Conservation (phyloP, 2,113 vertebrate genomes). For the Isichthys henryi region DNA sequence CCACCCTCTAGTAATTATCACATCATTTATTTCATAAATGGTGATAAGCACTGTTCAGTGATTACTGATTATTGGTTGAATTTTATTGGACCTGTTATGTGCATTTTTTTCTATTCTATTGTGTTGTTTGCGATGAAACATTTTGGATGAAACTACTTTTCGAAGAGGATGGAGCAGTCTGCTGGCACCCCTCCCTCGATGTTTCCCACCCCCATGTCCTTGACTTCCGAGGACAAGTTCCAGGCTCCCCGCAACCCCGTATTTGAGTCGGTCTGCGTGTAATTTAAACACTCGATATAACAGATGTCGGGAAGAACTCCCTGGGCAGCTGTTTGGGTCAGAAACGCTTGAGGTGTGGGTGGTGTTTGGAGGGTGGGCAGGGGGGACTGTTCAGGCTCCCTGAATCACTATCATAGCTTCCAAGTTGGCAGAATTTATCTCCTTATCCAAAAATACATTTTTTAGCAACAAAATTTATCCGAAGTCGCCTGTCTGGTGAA, state of each 20-base stretch:
- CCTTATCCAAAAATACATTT: neutral
- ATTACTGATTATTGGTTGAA: neutral
- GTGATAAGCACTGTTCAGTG: neutral
- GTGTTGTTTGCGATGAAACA: neutral
- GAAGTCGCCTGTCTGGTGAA: neutral
- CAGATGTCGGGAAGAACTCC: neutral
- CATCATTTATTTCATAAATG: neutral
- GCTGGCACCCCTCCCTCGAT: neutral
- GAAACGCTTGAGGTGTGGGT: neutral
- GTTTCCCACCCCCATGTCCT: neutral
- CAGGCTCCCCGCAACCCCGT: neutral
- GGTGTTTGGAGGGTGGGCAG: neutral
- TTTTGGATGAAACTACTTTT: neutral
- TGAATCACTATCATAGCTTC: neutral
- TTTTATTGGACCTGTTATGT: neutral
- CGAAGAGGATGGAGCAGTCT: neutral
- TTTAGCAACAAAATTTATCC: neutral
- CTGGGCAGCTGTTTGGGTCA: neutral
- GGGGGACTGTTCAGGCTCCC: neutral
- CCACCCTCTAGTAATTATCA: neutral
- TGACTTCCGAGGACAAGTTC: neutral
- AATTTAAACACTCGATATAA: neutral
- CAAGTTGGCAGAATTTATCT: neutral
- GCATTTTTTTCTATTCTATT: neutral
- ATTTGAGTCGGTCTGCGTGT: neutral